A percentile compares a stretch with the other conserved stretches of the same genome.
Evolutionary conservation across 2,797 vertebrate species (phyloP).

Genomic region (Naso thynnoides): DNA sequence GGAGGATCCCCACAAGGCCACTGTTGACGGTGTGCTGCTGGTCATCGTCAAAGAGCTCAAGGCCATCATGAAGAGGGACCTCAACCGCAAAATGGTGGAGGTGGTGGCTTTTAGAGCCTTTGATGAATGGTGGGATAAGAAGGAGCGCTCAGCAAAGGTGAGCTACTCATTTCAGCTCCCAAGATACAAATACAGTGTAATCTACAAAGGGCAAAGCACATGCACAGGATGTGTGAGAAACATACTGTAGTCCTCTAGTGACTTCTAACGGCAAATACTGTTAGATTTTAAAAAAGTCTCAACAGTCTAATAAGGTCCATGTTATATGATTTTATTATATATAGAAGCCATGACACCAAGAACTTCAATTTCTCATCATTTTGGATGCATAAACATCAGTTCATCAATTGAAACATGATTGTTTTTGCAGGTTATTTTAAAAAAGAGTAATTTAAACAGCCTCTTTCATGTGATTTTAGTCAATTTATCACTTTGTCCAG

Average conservation of each 20-base stretch:
- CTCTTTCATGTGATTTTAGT: neutral
- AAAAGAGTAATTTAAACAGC: neutral
- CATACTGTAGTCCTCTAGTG: neutral
- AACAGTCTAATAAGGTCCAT: neutral
- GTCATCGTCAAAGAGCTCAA: constrained; percentile 98
- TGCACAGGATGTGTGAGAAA: neutral
- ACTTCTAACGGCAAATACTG: neutral
- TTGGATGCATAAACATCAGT: neutral
- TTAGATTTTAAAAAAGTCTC: neutral
- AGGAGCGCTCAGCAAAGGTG: constrained; percentile 96
- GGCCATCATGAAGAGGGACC: constrained; percentile 98
- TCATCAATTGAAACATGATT: neutral
- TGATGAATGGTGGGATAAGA: constrained; percentile 99
- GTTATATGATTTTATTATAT: neutral
- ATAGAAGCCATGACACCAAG: neutral
- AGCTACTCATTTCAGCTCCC: constrained; percentile 15
- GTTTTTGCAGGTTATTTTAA: neutral
- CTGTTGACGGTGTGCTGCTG: constrained; percentile 94
- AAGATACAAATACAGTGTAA: neutral
- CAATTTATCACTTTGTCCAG: constrained; percentile 24
- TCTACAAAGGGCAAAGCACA: neutral
- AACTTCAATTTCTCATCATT: neutral
- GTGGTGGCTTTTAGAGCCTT: constrained; percentile 98
- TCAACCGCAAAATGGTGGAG: constrained; percentile 99
- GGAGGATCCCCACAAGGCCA: constrained; percentile 98